Percentiles rank a stretch among this genome's conserved stretches.
These are phyloP conservation scores for Ligdia adustata DNA, from an alignment of 2,888 invertebrate genomes.

Conservation along the genomic window DNA sequence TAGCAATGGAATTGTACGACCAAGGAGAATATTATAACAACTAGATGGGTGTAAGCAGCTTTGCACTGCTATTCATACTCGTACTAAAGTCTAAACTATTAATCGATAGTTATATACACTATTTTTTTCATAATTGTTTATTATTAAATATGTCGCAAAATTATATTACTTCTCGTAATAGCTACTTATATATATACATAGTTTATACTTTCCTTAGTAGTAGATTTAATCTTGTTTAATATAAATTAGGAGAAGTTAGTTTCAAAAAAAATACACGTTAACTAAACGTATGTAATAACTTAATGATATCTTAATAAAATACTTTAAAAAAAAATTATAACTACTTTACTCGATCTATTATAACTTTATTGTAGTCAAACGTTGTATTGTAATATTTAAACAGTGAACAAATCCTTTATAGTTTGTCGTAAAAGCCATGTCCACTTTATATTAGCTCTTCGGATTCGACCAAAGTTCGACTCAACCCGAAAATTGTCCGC, in stretches of 20 bases:
- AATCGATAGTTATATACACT: too few relatives aligned
- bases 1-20: conserved; percentile 13
- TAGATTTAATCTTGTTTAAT: too few relatives aligned
- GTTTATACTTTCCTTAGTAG: too few relatives aligned
- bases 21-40: background rate
- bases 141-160: too few relatives aligned
- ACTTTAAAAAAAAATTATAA: background rate
- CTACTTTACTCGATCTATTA: background rate
- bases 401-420: background rate
- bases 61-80: too few relatives aligned
- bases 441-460: background rate
- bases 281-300: too few relatives aligned
- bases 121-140: too few relatives aligned
- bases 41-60: background rate
- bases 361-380: background rate
- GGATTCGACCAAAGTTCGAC: conserved; percentile 43
- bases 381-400: background rate
- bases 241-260: too few relatives aligned
- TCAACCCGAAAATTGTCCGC: conserved; percentile 65
- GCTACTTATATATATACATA: too few relatives aligned
- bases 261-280: too few relatives aligned
- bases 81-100: too few relatives aligned
- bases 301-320: too few relatives aligned
- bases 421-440: background rate
- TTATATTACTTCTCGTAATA: background rate